Base-by-base conservation (phyloP, 92 coral and sea anemone species). In the Metridium senile region DNA sequence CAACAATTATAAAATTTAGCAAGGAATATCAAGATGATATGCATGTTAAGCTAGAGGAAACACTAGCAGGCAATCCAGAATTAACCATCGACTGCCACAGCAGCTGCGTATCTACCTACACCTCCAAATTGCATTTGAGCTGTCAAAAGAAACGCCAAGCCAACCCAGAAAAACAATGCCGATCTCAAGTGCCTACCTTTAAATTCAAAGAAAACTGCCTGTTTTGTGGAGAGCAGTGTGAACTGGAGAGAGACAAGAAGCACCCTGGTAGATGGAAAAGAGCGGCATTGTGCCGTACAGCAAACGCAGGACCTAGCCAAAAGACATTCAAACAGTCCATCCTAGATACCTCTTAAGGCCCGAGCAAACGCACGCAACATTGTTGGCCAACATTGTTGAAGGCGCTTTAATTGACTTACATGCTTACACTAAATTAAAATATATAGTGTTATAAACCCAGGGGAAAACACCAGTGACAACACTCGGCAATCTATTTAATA, bases 381-480 rank as follows among this genome's bases (percentile, higher is more conserved):
- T n/a, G n/a, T n/a, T n/a, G n/a, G n/a, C n/a, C n/a, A n/a, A n/a
- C n/a, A n/a, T n/a, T n/a, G n/a, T n/a, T 52, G 90, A 82, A 74
- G 88, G 90, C 10, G 93, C 93, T 53, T 32, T 89, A 51, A 77
- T 83, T 70, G 88, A 89, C 49, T 72, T 89, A 75, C 90, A 74
- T 56, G 88, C 93, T n/a, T n/a, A n/a, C n/a, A n/a, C n/a, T n/a
- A n/a, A n/a, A n/a, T n/a, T n/a, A n/a, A n/a, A n/a, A n/a, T n/a
- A n/a, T n/a, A n/a, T n/a, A n/a, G n/a, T n/a, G n/a, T n/a, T n/a
- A n/a, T n/a, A n/a, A n/a, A n/a, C n/a, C n/a, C n/a, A n/a, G n/a
- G n/a, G n/a, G n/a, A n/a, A n/a, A n/a, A n/a, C n/a, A n/a, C n/a
- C n/a, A n/a, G n/a, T n/a, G n/a, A n/a, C n/a, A n/a, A n/a, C n/a